A percentile compares a stretch with the other conserved stretches of the same genome.
phyloP scores from a whole-genome alignment of 2,113 vertebrate genomes.

The Podarcis muralis region DNA sequence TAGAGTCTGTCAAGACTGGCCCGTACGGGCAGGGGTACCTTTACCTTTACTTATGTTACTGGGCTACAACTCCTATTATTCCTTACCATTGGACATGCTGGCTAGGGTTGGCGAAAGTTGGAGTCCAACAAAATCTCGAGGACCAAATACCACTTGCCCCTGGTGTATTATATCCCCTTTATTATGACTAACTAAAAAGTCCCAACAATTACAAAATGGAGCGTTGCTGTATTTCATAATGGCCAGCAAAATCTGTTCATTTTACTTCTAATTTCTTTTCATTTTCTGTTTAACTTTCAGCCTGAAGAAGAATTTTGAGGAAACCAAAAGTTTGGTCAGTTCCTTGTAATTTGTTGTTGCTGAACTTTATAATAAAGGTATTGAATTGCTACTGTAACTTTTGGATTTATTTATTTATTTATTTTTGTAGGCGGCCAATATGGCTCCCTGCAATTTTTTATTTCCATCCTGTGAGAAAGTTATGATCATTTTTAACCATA shows the following conservation, averaged over 20 bases:
- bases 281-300: neutral
- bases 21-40: too few species aligned
- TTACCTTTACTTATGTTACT: too few species aligned
- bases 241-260: neutral
- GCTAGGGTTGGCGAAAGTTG: too few species aligned
- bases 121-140: too few species aligned
- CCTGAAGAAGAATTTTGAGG: neutral
- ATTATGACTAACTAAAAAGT: neutral
- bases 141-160: too few species aligned
- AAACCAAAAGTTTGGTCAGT: neutral
- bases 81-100: too few species aligned
- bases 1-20: too few species aligned
- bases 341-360: neutral
- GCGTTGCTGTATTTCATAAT: neutral
- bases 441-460: neutral
- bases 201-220: neutral
- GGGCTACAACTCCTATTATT: too few species aligned
- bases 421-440: neutral
- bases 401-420: neutral
- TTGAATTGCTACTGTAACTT: neutral
- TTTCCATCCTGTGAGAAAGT: neutral
- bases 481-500: neutral
- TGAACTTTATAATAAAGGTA: neutral
- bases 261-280: too few species aligned
- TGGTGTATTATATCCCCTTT: neutral